phyloP scores from a whole-genome alignment of 1,140 invertebrate genomes.

The Bombus soroeensis region DNA sequence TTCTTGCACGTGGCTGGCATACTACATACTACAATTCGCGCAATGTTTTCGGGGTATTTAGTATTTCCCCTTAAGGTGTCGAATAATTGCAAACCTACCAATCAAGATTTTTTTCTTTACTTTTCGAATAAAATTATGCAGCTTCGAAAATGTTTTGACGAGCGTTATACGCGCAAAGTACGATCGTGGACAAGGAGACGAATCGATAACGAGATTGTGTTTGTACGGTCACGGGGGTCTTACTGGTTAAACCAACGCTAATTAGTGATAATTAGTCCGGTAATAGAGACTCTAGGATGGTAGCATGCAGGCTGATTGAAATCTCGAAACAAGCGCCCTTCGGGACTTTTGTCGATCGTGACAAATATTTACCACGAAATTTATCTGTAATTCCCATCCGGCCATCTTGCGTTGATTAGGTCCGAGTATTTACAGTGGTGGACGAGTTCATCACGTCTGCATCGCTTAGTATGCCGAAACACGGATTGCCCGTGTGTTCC shows the following conservation, averaged over 20 bases:
- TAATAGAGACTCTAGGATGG: background rate
- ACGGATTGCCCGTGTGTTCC: slow-evolving; percentile 34
- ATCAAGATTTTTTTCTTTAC: background rate
- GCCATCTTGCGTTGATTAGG: slow-evolving; percentile 43
- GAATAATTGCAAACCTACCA: background rate
- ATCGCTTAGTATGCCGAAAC: slow-evolving; percentile 47
- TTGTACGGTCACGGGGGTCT: slow-evolving; percentile 1
- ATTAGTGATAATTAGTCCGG: slow-evolving; percentile 15
- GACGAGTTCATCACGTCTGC: slow-evolving; percentile 27
- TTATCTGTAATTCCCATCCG: slow-evolving; percentile 27
- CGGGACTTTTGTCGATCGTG: background rate
- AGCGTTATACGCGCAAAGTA: background rate
- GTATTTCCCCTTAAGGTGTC: background rate
- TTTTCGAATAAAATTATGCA: background rate
- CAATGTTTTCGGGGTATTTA: background rate
- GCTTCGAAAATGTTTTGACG: background rate
- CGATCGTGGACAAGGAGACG: background rate
- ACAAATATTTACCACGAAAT: slow-evolving; percentile 39
- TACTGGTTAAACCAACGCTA: background rate
- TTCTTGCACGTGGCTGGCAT: background rate
- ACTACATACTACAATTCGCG: background rate
- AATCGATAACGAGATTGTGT: slow-evolving; percentile 6
- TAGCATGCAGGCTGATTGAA: background rate
- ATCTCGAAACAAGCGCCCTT: slow-evolving; percentile 16
- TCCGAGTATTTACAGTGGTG: slow-evolving; percentile 30